Percentiles rank a stretch among this genome's conserved stretches.
Evolutionary conservation across 2,113 vertebrate genomes (phyloP).

Genomic region (Mus pahari): DNA sequence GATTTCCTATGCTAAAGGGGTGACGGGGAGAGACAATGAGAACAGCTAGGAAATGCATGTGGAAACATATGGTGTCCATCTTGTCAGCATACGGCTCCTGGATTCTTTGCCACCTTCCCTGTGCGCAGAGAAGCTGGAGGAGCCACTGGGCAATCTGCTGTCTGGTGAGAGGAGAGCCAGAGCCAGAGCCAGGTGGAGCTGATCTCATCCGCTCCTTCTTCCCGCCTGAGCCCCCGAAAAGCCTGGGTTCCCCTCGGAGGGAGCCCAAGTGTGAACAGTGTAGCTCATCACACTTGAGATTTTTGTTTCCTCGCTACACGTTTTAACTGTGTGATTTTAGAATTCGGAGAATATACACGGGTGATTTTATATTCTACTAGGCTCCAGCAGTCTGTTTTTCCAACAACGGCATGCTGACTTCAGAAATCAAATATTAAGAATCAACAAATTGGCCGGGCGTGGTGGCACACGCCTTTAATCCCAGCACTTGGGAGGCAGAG

Average conservation of each 20-base stretch:
- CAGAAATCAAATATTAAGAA: background rate
- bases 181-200: slow-evolving; percentile 73
- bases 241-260: no score
- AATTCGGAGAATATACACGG: background rate
- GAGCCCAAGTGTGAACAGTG: background rate
- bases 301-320: background rate
- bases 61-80: slow-evolving; percentile 77
- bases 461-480: no score
- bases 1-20: slow-evolving; percentile 51
- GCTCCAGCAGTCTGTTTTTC: background rate
- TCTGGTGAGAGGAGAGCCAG: slow-evolving; percentile 65
- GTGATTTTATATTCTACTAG: background rate
- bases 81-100: slow-evolving; percentile 66
- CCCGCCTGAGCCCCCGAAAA: background rate
- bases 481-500: no score
- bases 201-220: slow-evolving; percentile 51
- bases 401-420: background rate
- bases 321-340: background rate
- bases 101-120: slow-evolving; percentile 48
- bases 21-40: slow-evolving; percentile 61
- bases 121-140: slow-evolving; percentile 59
- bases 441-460: no score
- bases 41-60: background rate
- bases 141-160: slow-evolving; percentile 71
- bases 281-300: background rate